phyloP scores from a whole-genome alignment of 2,113 vertebrate species.

The Alligator sinensis region DNA sequence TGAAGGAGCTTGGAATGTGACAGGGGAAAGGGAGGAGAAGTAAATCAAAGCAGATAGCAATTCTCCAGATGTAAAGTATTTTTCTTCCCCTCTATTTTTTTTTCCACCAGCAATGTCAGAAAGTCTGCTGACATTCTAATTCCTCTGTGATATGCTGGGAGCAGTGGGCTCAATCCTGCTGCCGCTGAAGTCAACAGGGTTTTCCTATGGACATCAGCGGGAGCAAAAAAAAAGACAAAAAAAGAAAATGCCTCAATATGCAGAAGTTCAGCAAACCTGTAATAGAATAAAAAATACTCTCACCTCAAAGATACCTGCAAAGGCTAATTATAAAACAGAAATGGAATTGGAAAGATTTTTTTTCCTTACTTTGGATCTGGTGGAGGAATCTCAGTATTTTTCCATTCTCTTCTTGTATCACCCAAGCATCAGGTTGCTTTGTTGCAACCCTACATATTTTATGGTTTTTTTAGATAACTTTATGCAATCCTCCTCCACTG shows the following conservation, averaged over 20 bases:
- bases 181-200: constrained; percentile 8
- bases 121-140: constrained; percentile 83
- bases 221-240: background rate
- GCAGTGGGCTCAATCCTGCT: constrained; percentile 37
- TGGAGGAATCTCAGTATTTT: background rate
- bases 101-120: constrained; percentile 79
- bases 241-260: background rate
- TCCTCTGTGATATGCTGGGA: constrained; percentile 71
- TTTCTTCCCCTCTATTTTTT: constrained; percentile 76
- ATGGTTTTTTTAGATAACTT: background rate
- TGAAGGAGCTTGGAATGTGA: constrained; percentile 86
- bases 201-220: constrained; percentile 17
- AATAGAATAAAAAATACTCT: background rate
- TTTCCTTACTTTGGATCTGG: background rate
- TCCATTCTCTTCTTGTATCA: background rate
- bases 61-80: constrained; percentile 89
- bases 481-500: background rate
- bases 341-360: background rate
- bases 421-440: background rate
- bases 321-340: background rate
- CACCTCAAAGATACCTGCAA: background rate
- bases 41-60: constrained; percentile 86
- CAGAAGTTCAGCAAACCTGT: background rate
- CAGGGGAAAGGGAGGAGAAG: constrained; percentile 87
- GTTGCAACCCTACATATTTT: background rate